Evolutionary conservation across 2,888 invertebrate genomes (phyloP).

Genomic region (Eristalis intricaria): DNA sequence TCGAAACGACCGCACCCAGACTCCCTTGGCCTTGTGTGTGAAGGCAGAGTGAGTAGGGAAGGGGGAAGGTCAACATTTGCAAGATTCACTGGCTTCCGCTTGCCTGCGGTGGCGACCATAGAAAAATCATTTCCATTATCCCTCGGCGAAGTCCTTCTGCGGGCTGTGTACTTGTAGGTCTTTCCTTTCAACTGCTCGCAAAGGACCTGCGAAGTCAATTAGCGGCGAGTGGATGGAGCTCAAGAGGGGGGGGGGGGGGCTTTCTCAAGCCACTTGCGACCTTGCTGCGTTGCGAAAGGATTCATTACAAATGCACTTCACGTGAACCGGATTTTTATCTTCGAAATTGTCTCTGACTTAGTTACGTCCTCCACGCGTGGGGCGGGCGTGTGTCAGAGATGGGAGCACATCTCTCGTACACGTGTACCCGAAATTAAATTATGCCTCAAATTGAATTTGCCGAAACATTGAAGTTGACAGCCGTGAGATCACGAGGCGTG

Average conservation of each 20-base stretch:
- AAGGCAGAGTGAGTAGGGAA: neutral
- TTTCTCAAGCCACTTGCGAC: neutral
- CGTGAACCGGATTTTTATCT: neutral
- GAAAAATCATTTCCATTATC: neutral
- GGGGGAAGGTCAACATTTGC: neutral
- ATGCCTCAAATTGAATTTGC: neutral
- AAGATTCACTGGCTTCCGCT: neutral
- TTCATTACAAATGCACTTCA: neutral
- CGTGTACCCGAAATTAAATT: neutral
- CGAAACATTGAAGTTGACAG: neutral
- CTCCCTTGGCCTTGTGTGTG: neutral
- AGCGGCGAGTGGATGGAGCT: neutral
- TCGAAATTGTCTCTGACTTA: neutral
- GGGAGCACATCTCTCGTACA: neutral
- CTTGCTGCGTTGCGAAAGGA: neutral
- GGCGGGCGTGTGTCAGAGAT: neutral
- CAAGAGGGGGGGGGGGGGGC: neutral
- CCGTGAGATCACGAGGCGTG: neutral
- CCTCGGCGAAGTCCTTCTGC: neutral
- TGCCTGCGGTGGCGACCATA: neutral
- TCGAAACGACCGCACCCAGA: neutral
- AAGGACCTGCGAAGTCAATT: neutral
- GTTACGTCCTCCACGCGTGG: neutral
- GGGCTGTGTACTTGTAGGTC: neutral
- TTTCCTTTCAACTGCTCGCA: neutral